Evolutionary conservation across 2,113 vertebrate species (phyloP).

Genomic region (Rhabdomys dilectus): DNA sequence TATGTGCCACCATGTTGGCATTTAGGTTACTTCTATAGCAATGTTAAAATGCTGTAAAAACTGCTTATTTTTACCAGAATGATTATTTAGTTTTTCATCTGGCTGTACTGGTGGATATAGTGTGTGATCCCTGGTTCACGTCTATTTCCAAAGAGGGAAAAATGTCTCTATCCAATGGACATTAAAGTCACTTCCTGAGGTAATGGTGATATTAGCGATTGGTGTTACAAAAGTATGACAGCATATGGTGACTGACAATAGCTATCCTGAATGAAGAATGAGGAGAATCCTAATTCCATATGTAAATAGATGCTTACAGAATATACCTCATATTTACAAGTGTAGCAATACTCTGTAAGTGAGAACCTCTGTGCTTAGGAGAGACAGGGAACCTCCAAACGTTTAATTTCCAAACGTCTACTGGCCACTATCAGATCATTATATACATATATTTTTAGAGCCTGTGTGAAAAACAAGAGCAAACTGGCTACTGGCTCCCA

Average conservation of each 20-base stretch:
- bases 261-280: background rate
- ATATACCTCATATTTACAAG: background rate
- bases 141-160: background rate
- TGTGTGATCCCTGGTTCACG: background rate
- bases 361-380: background rate
- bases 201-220: background rate
- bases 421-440: background rate
- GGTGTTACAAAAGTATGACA: background rate
- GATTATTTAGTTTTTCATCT: background rate
- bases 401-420: constrained; percentile 20
- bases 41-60: background rate
- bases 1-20: no score
- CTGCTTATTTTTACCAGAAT: background rate
- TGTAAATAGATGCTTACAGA: background rate
- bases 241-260: background rate
- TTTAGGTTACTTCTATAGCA: background rate
- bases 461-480: background rate
- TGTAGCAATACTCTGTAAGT: background rate
- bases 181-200: background rate
- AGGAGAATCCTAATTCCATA: background rate
- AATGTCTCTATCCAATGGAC: background rate
- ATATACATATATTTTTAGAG: background rate
- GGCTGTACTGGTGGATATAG: background rate
- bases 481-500: accelerated
- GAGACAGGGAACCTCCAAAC: background rate